Conservation (phyloP, 1,140 invertebrate species). For the Papilio glaucus region DNA sequence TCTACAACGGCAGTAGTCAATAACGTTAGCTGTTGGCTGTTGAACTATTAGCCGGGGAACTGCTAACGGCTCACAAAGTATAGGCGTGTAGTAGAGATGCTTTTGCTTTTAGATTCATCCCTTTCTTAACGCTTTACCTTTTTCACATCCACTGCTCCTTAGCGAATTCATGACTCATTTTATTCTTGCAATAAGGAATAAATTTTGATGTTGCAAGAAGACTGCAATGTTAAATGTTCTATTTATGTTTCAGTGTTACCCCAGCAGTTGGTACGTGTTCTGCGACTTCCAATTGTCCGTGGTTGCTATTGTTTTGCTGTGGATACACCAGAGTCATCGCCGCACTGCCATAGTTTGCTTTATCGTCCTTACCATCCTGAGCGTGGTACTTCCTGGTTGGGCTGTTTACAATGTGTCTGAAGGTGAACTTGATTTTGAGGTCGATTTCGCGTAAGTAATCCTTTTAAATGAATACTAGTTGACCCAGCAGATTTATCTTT, state of each 20-base stretch:
- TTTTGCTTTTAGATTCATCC: too few relatives aligned
- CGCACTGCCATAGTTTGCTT: background rate
- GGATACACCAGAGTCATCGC: background rate
- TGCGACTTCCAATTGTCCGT: background rate
- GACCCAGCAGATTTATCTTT: background rate
- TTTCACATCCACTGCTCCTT: too few relatives aligned
- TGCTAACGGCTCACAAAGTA: too few relatives aligned
- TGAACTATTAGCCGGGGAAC: too few relatives aligned
- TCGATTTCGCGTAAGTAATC: background rate
- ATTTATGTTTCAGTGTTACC: background rate
- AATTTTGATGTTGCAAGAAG: too few relatives aligned
- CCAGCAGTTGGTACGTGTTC: background rate
- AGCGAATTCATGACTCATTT: too few relatives aligned
- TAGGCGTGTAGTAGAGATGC: too few relatives aligned
- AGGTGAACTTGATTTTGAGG: background rate
- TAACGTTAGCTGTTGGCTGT: too few relatives aligned
- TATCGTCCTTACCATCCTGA: background rate
- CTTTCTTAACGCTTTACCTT: too few relatives aligned
- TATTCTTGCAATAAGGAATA: too few relatives aligned
- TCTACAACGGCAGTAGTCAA: too few relatives aligned
- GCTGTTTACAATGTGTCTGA: background rate
- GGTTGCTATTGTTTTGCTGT: background rate
- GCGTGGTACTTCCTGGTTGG: background rate
- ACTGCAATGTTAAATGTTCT: too few relatives aligned
- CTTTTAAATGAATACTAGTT: background rate